Evolutionary conservation across 2,113 vertebrate genomes (phyloP).

Genomic region (Eretmochelys imbricata): DNA sequence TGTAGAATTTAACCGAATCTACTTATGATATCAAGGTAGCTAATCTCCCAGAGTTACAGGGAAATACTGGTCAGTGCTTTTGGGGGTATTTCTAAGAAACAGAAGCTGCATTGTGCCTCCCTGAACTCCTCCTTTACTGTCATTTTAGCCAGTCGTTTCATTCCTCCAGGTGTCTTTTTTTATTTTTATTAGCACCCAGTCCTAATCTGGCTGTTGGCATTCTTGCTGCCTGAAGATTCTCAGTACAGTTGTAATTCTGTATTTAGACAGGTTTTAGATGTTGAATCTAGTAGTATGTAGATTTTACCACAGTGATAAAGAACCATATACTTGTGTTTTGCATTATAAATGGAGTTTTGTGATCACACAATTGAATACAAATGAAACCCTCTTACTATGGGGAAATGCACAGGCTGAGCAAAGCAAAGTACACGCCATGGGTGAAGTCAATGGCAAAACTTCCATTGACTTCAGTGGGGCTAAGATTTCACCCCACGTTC

Average conservation of each 20-base stretch:
- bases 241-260: background rate
- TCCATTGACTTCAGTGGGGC: background rate
- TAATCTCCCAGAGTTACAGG: background rate
- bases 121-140: background rate
- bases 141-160: background rate
- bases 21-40: background rate
- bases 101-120: background rate
- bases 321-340: background rate
- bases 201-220: background rate
- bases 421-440: background rate
- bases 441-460: background rate
- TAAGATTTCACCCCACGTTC: background rate
- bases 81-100: background rate
- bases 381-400: background rate
- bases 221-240: background rate
- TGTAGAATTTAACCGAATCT: background rate
- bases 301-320: background rate
- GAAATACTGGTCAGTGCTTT: background rate
- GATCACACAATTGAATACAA: background rate
- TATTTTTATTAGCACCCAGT: background rate
- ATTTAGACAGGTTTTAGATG: background rate
- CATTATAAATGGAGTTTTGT: background rate
- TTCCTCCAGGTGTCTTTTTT: background rate
- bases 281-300: background rate
- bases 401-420: background rate